Evolutionary conservation across 2,888 invertebrate species (phyloP).

Genomic region (Trilocha varians): DNA sequence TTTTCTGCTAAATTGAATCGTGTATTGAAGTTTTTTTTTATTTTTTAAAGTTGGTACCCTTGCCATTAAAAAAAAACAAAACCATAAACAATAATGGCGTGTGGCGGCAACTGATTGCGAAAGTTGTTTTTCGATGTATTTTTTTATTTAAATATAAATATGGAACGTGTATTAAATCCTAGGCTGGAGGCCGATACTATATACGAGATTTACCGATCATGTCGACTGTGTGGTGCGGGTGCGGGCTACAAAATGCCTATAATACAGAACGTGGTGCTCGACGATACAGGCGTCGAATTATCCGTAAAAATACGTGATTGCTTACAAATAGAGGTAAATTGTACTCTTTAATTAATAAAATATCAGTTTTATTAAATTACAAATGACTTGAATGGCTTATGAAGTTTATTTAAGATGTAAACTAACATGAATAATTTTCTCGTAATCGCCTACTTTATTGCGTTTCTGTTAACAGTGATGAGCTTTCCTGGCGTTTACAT

Average conservation of each 20-base stretch:
- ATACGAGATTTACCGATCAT: constrained; percentile 60
- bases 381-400: no score
- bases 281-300: constrained; percentile 41
- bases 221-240: constrained; percentile 62
- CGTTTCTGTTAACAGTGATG: no score
- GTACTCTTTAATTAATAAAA: no score
- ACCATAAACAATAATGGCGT: neutral
- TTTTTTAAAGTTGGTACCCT: no score
- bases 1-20: no score
- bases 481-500: no score
- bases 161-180: constrained; percentile 3
- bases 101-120: constrained; percentile 2
- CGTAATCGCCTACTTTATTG: no score
- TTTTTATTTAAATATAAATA: constrained; percentile 1
- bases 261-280: constrained; percentile 47
- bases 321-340: constrained; percentile 62
- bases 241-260: constrained; percentile 71
- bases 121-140: constrained; percentile 1
- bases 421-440: no score
- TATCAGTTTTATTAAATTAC: constrained; percentile 5
- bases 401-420: no score
- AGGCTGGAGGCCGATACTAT: constrained; percentile 42
- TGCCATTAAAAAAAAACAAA: no score
- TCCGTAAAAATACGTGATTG: constrained; percentile 60
- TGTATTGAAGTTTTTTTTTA: no score